Evolutionary conservation across 1,140 invertebrate species (phyloP), one percentile per base, ranked within the genome.

Genomic region (Leptinotarsa undecemlineata): DNA sequence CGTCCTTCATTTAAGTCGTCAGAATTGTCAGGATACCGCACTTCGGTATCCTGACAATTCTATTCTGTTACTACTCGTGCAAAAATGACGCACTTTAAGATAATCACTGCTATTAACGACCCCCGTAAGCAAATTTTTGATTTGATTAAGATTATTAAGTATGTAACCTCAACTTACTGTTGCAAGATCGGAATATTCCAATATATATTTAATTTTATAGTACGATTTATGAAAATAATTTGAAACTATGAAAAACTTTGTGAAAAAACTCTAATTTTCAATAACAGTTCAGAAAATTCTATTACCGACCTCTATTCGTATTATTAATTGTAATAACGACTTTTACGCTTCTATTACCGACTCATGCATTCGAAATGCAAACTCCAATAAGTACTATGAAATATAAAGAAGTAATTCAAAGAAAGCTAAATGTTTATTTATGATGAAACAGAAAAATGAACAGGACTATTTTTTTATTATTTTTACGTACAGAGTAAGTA

Each of bases 341-440:
- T 57, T 57, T 57, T 17, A 57, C 51, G 51, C 15, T 57, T 57
- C 51, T 57, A 57, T 57, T n/a, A 57, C 51, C 15, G 51, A 17
- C 15, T 57, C 51, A 57, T 57, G 51, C 51, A 57, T 57, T 57
- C 51, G 14, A 0, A 57, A 57, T 57, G 51, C 15, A 57, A 17
- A 57, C n/a, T 57, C 51, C 17, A 57, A n/a, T n/a, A n/a, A n/a
- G 4, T 57, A 57, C 51, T n/a, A 57, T 57, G 51, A 6, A 15
- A 3, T 57, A 57, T 5, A 57, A 57, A 57, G n/a, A 57, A 8
- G 51, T n/a, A 57, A 57, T 57, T 57, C 51, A 15, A 57, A 57
- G 51, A 57, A 57, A 57, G 51, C 51, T 57, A n/a, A 57, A 57
- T 57, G 51, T 57, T 57, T n/a, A 57, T 57, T 57, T 57, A 57